Percentiles rank a stretch among this genome's conserved stretches.
Conservation (phyloP, 2,113 vertebrate species). For the Cariama cristata region DNA sequence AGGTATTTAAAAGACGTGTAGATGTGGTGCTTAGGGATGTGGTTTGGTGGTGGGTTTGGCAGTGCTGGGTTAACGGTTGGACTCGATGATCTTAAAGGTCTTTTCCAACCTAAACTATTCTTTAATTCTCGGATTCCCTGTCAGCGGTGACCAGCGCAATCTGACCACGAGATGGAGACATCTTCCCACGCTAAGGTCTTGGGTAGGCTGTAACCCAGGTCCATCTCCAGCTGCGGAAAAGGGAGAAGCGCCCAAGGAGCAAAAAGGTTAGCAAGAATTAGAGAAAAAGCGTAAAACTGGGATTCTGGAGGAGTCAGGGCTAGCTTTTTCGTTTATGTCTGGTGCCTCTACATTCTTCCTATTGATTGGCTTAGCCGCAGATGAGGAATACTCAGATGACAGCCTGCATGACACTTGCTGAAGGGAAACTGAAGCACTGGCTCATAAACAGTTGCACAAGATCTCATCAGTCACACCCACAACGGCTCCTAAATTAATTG, state of each 20-base stretch:
- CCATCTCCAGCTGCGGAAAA: not conserved
- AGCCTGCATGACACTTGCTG: not conserved
- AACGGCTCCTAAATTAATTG: not conserved
- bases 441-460: not conserved
- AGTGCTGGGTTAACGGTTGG: too few relatives aligned
- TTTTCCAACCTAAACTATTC: too few relatives aligned
- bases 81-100: too few relatives aligned
- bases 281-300: not conserved
- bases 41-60: too few relatives aligned
- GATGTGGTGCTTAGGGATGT: too few relatives aligned
- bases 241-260: not conserved
- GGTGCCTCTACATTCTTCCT: not conserved
- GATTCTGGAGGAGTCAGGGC: not conserved
- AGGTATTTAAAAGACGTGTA: too few relatives aligned
- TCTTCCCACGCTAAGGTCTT: not conserved
- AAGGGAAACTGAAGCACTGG: not conserved
- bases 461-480: not conserved
- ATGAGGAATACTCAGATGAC: not conserved
- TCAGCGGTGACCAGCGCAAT: not conserved
- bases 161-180: conserved; percentile 7
- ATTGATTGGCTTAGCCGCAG: not conserved
- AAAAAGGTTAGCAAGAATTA: not conserved
- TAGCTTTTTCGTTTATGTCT: not conserved
- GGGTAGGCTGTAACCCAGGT: rapidly evolving
- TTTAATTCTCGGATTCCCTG: not conserved